Base-by-base conservation (phyloP, 2,113 vertebrate genomes). In the Planiliza haematocheilus region DNA sequence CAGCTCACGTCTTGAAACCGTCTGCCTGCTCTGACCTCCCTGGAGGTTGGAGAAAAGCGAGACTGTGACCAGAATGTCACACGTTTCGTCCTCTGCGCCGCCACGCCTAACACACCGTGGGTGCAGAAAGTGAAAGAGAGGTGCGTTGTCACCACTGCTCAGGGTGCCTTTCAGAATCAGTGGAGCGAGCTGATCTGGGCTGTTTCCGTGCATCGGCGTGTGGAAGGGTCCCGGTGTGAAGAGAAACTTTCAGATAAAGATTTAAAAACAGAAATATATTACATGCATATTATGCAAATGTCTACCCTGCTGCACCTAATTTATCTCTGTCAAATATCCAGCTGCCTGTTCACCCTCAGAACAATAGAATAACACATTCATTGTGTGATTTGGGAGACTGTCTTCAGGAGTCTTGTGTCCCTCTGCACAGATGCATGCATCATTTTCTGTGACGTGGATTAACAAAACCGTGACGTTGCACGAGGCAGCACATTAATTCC, bases 161-260 rank as follows among this genome's bases (percentile, higher is more conserved):
- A n/a, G 52, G 45, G 21, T 77, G 67, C 67, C 67, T 30, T 63
- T 71, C 41, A 71, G 57, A 50, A 56, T 68, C 63, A 53, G 64
- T 0, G 6, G 63, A 81, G 53, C 7, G 13, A 57, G 18, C 21
- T n/a, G 36, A 68, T 52, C 30, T 38, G 38, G n/a, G 14, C 41
- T 34, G 50, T 5, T 53, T 49, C 39, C 10, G 18, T 9, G 12
- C 14, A 1, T 16, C 12, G 48, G 41, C 48, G 39, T 58, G 56
- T 49, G 37, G 7, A n/a, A n/a, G 11, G 43, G 16, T 42, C 24
- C 24, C 24, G 24, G 42, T 73, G 73, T 38, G 30, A 46, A 64
- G 50, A 17, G 8, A 3, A 4, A 43, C 7, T 8, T 6, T 42
- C 14, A 37, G 14, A 7, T 8, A 55, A 30, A 18, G n/a, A n/a